Evolutionary conservation across 2,113 vertebrate species (phyloP), one percentile per base, ranked within the genome.

Genomic region (Xerus inauris): DNA sequence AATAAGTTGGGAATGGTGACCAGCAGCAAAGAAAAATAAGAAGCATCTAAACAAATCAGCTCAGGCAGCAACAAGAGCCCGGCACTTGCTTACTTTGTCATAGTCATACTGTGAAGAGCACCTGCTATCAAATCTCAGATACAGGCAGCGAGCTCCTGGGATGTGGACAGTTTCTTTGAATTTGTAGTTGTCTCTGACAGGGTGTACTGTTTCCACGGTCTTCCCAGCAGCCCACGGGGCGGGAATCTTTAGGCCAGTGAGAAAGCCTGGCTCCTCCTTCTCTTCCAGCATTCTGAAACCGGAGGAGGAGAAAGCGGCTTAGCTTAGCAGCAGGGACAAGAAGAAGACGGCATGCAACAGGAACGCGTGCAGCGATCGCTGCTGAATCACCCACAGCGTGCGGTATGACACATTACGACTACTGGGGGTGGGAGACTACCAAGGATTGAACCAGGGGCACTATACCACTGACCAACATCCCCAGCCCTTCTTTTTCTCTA

Each of bases 41-140:
- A 96, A 98, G 93, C 71, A 84, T 75, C 92, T 76, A 84, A 93
- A 65, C 26, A 84, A 2, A 6, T 24, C 47, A 87, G 94, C 35
- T 57, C 0, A 64, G 67, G n/a, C 20, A 49, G 38, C 35, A 35
- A 26, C 67, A 80, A 76, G 32, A 71, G 76, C 24, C 8, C 16
- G 71, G 45, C 1, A 12, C 87, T 76, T 88, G 80, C 97, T 98
- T 98, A 99, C 99, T 99, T 99, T 99, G 97, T 99, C 99, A 7
- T 99, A 99, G 97, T 99, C 99, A 38, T 99, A 99, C n/a, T 99
- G 99, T 1, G 99, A 99, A 75, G 99, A 99, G 97, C 99, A 99
- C 96, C 99, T 99, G 95, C 99, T 99, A 96, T 99, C 99, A 97
- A 99, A 99, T 97, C 99, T 99, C 85, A 99, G 99, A 93, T 99